Percentiles rank a stretch among this genome's conserved stretches.
These are phyloP conservation scores for Hippoglossus hippoglossus DNA, from an alignment of 2,797 vertebrate species.

Conservation along the genomic window DNA sequence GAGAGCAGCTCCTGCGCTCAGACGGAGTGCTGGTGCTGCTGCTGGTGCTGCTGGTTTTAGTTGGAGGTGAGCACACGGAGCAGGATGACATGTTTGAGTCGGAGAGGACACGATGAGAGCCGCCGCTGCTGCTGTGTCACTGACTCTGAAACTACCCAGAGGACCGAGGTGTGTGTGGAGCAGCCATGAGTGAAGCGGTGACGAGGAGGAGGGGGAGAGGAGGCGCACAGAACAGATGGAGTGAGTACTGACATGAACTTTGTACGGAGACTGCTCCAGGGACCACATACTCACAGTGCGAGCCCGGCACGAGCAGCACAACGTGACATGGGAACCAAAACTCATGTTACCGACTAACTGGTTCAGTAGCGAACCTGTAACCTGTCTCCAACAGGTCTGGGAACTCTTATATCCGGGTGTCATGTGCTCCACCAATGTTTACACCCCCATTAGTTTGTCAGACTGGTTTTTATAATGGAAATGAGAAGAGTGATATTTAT, in stretches of 20 bases:
- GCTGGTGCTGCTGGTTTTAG: neutral
- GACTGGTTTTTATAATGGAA: too few relatives aligned
- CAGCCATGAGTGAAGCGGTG: slow-evolving; percentile 62
- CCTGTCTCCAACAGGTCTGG: neutral
- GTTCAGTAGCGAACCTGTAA: too few relatives aligned
- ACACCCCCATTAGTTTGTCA: too few relatives aligned
- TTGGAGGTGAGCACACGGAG: neutral
- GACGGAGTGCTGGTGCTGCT: too few relatives aligned
- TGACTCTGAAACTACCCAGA: neutral
- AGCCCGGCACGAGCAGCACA: too few relatives aligned
- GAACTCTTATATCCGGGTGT: slow-evolving; percentile 2
- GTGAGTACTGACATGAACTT: slow-evolving; percentile 59
- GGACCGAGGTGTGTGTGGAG: neutral
- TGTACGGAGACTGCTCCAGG: too few relatives aligned
- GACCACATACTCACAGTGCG: too few relatives aligned
- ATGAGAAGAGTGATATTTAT: too few relatives aligned
- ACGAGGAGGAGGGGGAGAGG: slow-evolving; percentile 38
- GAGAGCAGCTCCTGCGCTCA: too few relatives aligned
- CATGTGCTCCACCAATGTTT: neutral
- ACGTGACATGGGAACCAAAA: too few relatives aligned
- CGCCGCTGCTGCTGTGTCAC: neutral
- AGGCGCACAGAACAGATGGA: slow-evolving; percentile 59
- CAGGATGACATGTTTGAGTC: neutral
- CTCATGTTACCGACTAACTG: too few relatives aligned
- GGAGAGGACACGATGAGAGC: slow-evolving; percentile 37